Conservation (phyloP, 1,140 invertebrate species). For the Dolichoris vasculosae region DNA sequence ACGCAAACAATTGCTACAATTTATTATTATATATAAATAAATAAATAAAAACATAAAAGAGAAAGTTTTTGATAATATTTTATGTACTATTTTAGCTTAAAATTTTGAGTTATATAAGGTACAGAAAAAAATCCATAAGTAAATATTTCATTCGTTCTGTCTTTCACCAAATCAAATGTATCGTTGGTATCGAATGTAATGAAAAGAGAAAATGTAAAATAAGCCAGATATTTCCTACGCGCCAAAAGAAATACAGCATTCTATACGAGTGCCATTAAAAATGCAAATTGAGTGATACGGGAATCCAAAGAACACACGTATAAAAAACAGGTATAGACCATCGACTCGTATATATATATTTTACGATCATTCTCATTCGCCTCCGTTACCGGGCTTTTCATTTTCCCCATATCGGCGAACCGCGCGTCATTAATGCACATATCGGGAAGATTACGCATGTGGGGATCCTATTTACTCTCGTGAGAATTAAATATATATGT, state of each 20-base stretch:
- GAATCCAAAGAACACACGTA: slow-evolving; percentile 2
- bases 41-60: too few species aligned
- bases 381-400: slow-evolving; percentile 28
- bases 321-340: not conserved
- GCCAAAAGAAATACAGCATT: slow-evolving; percentile 4
- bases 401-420: not conserved
- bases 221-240: not conserved
- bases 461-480: not conserved
- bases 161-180: not conserved
- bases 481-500: slow-evolving; percentile 4
- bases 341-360: slow-evolving; percentile 5
- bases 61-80: too few species aligned
- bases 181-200: not conserved
- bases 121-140: not conserved
- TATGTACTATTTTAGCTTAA: too few species aligned
- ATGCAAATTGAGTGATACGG: slow-evolving; percentile 45
- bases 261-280: slow-evolving; percentile 29
- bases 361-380: not conserved
- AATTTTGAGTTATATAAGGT: too few species aligned
- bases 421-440: not conserved
- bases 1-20: too few species aligned
- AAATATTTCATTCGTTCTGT: not conserved
- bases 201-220: slow-evolving; percentile 1
- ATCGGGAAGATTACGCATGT: not conserved
- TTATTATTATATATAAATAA: too few species aligned